phyloP scores from a whole-genome alignment of 2,888 invertebrate genomes.

The Sicus ferrugineus region DNA sequence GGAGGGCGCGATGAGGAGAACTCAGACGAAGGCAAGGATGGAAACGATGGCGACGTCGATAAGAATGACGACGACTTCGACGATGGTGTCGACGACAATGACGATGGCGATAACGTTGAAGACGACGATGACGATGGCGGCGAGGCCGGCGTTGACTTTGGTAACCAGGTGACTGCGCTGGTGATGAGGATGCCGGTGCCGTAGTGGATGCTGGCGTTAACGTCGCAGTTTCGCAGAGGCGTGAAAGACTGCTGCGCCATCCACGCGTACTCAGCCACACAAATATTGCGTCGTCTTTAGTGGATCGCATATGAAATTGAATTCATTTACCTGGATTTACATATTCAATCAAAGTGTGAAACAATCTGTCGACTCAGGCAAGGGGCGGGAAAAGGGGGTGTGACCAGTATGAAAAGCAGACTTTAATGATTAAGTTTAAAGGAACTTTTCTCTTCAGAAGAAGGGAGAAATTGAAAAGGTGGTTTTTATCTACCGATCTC shows the following conservation, averaged over 20 bases:
- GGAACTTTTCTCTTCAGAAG: neutral
- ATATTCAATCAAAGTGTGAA: constrained; percentile 53
- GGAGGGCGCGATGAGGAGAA: too few relatives aligned
- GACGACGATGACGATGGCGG: neutral
- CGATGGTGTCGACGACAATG: too few relatives aligned
- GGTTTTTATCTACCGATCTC: too few relatives aligned
- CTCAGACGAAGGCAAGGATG: too few relatives aligned
- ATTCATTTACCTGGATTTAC: constrained; percentile 50
- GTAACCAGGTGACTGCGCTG: neutral
- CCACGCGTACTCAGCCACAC: constrained; percentile 10
- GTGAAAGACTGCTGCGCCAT: constrained; percentile 9
- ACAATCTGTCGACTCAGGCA: constrained; percentile 48
- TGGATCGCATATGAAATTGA: constrained; percentile 49
- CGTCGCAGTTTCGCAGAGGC: neutral
- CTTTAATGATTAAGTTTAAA: neutral
- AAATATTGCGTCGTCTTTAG: constrained; percentile 44
- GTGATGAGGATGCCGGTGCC: constrained; percentile 1
- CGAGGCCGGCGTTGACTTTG: neutral
- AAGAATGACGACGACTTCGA: neutral
- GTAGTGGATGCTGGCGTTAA: neutral
- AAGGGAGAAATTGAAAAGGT: too few relatives aligned
- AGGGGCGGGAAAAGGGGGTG: neutral
- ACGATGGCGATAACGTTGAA: too few relatives aligned
- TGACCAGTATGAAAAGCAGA: neutral
- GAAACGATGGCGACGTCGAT: constrained; percentile 28